Evolutionary conservation across 2,888 invertebrate genomes (phyloP), one percentile per base, ranked within the genome.

Genomic region (Leistus spinibarbis): DNA sequence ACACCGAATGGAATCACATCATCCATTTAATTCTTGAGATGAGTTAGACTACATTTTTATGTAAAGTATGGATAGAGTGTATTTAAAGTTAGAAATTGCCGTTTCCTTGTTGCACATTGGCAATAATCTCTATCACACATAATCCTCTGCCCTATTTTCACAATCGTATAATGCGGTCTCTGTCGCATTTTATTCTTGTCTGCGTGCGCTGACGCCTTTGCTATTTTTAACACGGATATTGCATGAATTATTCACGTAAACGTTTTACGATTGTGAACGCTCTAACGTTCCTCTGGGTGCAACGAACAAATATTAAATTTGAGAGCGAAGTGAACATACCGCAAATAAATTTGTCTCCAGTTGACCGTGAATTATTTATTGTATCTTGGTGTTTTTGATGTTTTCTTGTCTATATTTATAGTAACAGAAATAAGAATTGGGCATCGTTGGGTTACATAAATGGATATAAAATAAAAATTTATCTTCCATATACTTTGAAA

Each of bases 211-310:
- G 40, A 54, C 63, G 54, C 54, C 64, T 54, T 64, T 65, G 72
- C 72, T 72, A 72, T 72, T 72, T 72, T 72, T 72, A 72, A 72
- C 72, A 23, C 72, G 57, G 72, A 72, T 72, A 66, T 66, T 66
- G 72, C 72, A 66, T 72, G 72, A 72, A 72, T 72, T 72, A 72
- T 72, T 72, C 65, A 72, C 65, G 66, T 72, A 72, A 72, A 72
- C 64, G 72, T 56, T 72, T 72, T 72, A 72, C 72, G 66, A 56
- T 64, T 20, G 24, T 69, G 20, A 69, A 69, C 27, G 69, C 17
- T 69, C 27, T 20, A 69, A 40, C 62, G 69, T 17, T 69, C 62
- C 64, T 69, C 24, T 20, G 24, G 23, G 69, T 56, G 17, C 54
- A 10, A 19, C 16, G 23, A 23, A 68, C 68, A 54, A 64, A 64